Evolutionary conservation across 2,113 vertebrate species (phyloP).

Genomic region (Mystacornis crossleyi): DNA sequence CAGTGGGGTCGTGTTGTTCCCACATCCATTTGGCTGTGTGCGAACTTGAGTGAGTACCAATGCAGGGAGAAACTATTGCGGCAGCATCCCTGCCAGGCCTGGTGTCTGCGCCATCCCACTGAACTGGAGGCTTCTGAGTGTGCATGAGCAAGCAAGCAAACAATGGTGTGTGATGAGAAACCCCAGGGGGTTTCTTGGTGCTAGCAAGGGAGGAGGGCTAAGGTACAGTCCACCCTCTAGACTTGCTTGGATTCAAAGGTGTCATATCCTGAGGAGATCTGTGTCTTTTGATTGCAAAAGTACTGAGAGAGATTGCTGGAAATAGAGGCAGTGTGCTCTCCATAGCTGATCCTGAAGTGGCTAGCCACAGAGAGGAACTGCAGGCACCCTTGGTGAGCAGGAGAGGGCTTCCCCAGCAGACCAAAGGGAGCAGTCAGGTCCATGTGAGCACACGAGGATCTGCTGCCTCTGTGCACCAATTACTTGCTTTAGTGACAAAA

Average conservation of each 20-base stretch:
- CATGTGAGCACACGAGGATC: background rate
- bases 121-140: background rate
- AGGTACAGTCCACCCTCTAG: fast-evolving
- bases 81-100: background rate
- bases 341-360: background rate
- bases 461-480: background rate
- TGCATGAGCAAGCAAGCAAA: background rate
- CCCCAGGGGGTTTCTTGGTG: background rate
- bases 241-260: background rate
- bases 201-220: background rate
- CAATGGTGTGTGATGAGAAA: background rate
- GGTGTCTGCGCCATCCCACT: fast-evolving
- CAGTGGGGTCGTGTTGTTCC: background rate
- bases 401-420: background rate
- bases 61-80: background rate
- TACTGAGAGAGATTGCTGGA: background rate
- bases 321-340: background rate
- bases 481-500: constrained; percentile 33
- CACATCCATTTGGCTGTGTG: background rate
- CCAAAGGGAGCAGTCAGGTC: background rate
- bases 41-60: background rate
- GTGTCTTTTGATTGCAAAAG: background rate
- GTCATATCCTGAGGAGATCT: background rate
- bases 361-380: background rate
- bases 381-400: background rate